phyloP scores from a whole-genome alignment of 2,797 vertebrate species.

The Meriones psammophilus region DNA sequence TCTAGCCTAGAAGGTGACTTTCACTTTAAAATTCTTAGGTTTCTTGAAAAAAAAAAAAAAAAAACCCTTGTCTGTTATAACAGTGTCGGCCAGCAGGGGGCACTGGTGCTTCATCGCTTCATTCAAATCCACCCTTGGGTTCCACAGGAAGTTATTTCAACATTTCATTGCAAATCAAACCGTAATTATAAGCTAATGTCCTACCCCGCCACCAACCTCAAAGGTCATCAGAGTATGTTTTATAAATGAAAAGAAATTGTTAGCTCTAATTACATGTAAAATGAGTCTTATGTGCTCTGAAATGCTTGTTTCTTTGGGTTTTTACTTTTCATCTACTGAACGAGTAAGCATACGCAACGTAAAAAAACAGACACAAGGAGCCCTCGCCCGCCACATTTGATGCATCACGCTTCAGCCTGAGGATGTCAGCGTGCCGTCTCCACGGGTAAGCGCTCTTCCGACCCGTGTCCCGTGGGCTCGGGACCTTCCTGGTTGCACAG shows the following conservation, averaged over 20 bases:
- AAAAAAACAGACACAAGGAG: slow-evolving; percentile 72
- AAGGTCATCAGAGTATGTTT: slow-evolving; percentile 88
- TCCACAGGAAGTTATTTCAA: slow-evolving; percentile 82
- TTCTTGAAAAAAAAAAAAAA: too few species aligned
- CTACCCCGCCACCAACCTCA: slow-evolving; percentile 84
- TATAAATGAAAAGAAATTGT: slow-evolving; percentile 89
- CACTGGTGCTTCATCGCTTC: slow-evolving; percentile 79
- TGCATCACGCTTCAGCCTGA: slow-evolving; percentile 59
- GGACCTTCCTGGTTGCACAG: slow-evolving; percentile 18
- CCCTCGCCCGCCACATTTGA: slow-evolving; percentile 75
- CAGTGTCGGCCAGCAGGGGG: slow-evolving; percentile 78
- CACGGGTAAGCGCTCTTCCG: slow-evolving; percentile 70
- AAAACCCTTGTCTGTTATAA: slow-evolving; percentile 30
- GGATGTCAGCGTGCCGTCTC: slow-evolving; percentile 48
- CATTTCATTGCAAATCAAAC: slow-evolving; percentile 89
- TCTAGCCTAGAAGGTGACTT: neutral
- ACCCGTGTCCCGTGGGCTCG: slow-evolving; percentile 38
- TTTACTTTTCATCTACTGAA: slow-evolving; percentile 82
- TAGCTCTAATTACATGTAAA: slow-evolving; percentile 90
- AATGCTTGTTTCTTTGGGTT: slow-evolving; percentile 69
- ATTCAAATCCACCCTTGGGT: neutral
- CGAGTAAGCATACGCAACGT: slow-evolving; percentile 61
- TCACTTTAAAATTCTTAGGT: neutral
- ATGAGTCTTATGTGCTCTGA: slow-evolving; percentile 84
- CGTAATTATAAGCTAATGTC: slow-evolving; percentile 89